A percentile compares a stretch with the other conserved stretches of the same genome.
Conservation (phyloP, 2,113 vertebrate species). For the Corythornis cristatus region DNA sequence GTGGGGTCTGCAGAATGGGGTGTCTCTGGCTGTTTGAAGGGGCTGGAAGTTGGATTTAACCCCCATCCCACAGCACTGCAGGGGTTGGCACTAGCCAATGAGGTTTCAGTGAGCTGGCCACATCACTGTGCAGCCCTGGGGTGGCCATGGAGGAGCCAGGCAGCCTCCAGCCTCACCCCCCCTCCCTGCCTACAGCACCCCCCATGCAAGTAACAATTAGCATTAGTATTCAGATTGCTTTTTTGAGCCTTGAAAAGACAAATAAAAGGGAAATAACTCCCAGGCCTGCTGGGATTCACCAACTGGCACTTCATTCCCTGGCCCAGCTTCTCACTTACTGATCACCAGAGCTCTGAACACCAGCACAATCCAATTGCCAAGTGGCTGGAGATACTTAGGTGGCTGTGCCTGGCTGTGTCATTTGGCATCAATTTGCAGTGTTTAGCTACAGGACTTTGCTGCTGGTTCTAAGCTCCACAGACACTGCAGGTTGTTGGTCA, state of each 20-base stretch:
- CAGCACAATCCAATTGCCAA: neutral
- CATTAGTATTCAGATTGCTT: neutral
- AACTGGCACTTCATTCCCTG: neutral
- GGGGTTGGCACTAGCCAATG: fast-evolving
- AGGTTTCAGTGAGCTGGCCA: neutral
- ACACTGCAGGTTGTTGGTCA: neutral
- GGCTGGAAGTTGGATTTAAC: neutral
- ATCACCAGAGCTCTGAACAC: neutral
- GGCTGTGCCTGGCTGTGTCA: neutral
- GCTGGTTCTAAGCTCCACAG: neutral
- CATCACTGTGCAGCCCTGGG: neutral
- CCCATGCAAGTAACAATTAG: neutral
- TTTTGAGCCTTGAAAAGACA: neutral
- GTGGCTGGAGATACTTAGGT: neutral
- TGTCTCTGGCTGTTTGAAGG: neutral
- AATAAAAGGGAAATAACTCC: neutral
- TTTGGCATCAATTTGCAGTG: neutral
- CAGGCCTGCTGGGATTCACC: neutral
- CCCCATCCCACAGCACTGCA: fast-evolving
- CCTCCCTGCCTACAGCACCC: neutral
- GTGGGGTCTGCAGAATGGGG: neutral
- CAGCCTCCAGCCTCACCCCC: neutral
- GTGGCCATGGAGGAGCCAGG: too few relatives aligned
- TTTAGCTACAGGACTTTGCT: neutral
- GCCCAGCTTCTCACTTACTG: neutral